Base-by-base conservation (phyloP, 2,113 vertebrate genomes). In the Dromiciops gliroides region DNA sequence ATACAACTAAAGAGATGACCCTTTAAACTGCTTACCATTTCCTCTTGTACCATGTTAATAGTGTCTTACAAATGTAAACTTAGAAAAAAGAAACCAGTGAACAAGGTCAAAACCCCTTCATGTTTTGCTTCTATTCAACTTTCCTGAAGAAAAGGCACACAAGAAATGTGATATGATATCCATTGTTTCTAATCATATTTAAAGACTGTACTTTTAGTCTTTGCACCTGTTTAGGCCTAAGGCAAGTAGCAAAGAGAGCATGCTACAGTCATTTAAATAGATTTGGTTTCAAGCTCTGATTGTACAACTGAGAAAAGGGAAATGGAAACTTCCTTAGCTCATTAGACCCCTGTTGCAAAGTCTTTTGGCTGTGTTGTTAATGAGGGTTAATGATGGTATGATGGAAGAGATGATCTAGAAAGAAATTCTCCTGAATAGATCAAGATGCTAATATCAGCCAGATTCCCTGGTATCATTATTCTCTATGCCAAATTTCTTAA, bases 151-250 rank as follows among this genome's bases (percentile, higher is more conserved):
- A 89, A 67, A 94, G 92, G 31, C n/a, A 83, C 16, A 44, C 19
- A 8, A 93, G 22, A 23, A 95, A 37, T 31, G 67, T 56, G n/a
- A 52, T 89, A 37, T 8, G 89, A 92, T 90, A 89, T 83, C 91
- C 91, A 67, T 91, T 91, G 56, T 83, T 49, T 94, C 89, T 52
- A 31, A 0, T 83, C 31, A 94, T 92, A 60, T 94, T 48, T 53
- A 47, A 0, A 11, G 50, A 19, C 94, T 31, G 7, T 83, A 83
- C 67, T 25, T 94, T 96, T 44, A 44, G 26, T 44, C 10, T 56
- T 92, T 94, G 48, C 19, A 93, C 37, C 28, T 89, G 8, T 47
- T 48, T 93, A 56, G 75, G 44, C 53, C 93, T 95, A 50, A 96
- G 51, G 19, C 12, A 89, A 50, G 7, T 0, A 50, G 37, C 8